A percentile compares a stretch with the other conserved stretches of the same genome.
phyloP scores from a whole-genome alignment of 1,140 invertebrate species.

The Vanessa atalanta region DNA sequence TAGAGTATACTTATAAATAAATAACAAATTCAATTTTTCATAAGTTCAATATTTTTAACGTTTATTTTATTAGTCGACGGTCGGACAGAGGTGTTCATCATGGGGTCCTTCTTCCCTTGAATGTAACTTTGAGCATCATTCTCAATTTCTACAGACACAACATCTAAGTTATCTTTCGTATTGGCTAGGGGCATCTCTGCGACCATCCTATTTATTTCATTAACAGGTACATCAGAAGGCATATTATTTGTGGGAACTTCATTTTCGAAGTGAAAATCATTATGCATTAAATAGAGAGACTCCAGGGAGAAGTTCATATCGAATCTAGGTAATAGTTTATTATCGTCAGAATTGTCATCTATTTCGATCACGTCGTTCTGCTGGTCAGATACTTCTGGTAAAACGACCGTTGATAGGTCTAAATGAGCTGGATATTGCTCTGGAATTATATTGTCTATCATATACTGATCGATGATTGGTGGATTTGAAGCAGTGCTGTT shows the following conservation, averaged over 20 bases:
- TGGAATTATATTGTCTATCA: constrained; percentile 72
- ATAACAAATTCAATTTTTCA: constrained; percentile 64
- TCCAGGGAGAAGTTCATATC: constrained; percentile 75
- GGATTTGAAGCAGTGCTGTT: constrained; percentile 55
- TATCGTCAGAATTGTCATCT: constrained; percentile 77
- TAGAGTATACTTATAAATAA: constrained; percentile 24
- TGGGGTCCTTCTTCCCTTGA: constrained; percentile 73
- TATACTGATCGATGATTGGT: constrained; percentile 67
- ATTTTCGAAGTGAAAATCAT: constrained; percentile 75
- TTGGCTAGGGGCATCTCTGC: constrained; percentile 61
- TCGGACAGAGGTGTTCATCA: constrained; percentile 72
- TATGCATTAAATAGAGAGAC: constrained; percentile 72
- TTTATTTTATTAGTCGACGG: constrained; percentile 73
- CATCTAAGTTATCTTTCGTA: constrained; percentile 57
- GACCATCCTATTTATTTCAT: constrained; percentile 67
- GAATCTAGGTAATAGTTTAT: constrained; percentile 69
- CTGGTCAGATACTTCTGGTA: constrained; percentile 58
- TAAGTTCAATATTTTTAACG: constrained; percentile 77
- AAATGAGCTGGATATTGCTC: constrained; percentile 68
- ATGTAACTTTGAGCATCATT: constrained; percentile 61
- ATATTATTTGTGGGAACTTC: constrained; percentile 58
- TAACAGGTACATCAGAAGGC: constrained; percentile 51
- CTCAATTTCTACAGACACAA: constrained; percentile 41
- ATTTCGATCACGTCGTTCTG: constrained; percentile 75
- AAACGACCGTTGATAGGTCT: constrained; percentile 60